A percentile compares a stretch with the other conserved stretches of the same genome.
Evolutionary conservation across 2,888 invertebrate genomes (phyloP).

Genomic region (Globia sparganii): DNA sequence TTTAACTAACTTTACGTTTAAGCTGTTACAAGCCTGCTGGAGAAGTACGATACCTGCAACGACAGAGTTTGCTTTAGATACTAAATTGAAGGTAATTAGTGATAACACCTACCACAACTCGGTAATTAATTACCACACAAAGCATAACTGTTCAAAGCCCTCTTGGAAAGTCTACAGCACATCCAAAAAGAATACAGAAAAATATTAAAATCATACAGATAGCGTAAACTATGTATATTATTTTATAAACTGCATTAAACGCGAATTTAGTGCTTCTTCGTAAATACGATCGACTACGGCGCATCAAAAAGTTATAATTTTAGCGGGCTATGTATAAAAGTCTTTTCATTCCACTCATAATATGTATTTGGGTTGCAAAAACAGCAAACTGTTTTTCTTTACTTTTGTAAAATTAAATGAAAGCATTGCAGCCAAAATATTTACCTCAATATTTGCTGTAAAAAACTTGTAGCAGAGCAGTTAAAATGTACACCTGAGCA

Average conservation of each 20-base stretch:
- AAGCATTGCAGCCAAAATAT: background rate
- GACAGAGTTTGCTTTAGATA: background rate
- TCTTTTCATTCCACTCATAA: background rate
- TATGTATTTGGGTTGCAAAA: slow-evolving; percentile 2
- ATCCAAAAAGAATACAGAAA: background rate
- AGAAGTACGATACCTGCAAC: background rate
- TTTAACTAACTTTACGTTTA: background rate
- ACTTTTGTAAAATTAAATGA: background rate
- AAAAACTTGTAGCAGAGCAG: background rate
- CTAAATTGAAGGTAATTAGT: background rate
- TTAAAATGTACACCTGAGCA: background rate
- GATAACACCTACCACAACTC: background rate
- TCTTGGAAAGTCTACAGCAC: background rate
- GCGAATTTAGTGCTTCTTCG: background rate
- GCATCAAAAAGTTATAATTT: background rate
- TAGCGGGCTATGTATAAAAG: background rate
- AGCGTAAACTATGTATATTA: background rate
- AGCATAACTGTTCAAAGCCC: background rate
- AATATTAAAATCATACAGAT: background rate
- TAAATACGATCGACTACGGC: background rate
- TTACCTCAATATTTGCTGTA: background rate
- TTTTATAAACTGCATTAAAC: background rate
- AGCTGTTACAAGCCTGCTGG: no score
- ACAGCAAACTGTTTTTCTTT: background rate
- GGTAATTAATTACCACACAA: background rate